phyloP scores from a whole-genome alignment of 1,140 invertebrate species.

The Acromyrmex echinatior region DNA sequence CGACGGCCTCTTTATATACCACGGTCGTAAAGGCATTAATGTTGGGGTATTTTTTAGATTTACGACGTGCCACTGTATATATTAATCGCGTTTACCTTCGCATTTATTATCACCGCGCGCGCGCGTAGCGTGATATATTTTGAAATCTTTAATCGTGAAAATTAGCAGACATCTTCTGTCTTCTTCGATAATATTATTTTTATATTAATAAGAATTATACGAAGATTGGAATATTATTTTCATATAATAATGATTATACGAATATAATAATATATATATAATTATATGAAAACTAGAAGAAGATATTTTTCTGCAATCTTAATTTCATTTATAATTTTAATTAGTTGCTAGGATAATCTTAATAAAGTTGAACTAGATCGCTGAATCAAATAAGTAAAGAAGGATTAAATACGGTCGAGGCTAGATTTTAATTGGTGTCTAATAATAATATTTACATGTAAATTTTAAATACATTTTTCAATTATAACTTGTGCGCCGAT shows the following conservation, averaged over 20 bases:
- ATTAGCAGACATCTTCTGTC: not conserved
- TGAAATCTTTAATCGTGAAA: slow-evolving; percentile 3
- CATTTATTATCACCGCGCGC: slow-evolving; percentile 15
- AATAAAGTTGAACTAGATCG: no score
- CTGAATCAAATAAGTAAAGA: no score
- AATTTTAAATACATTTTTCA: no score
- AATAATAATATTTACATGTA: no score
- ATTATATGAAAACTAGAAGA: not conserved
- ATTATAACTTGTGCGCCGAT: no score
- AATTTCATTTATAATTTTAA: not conserved
- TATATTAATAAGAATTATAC: not conserved
- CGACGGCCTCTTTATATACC: slow-evolving; percentile 53
- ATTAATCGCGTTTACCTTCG: slow-evolving; percentile 58
- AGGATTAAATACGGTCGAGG: no score
- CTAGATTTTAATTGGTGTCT: no score
- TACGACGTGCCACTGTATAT: slow-evolving; percentile 59
- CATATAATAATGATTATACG: not conserved
- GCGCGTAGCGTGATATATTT: slow-evolving; percentile 13
- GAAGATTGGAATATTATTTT: not conserved
- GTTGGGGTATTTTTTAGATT: slow-evolving; percentile 60
- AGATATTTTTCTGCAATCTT: not conserved
- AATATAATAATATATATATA: no score
- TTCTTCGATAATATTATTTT: not conserved
- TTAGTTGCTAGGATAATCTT: no score
- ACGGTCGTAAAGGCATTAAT: slow-evolving; percentile 53